A percentile compares a stretch with the other conserved stretches of the same genome.
Conservation (phyloP, 2,797 vertebrate genomes). For the Mormyrops boulengeri region DNA sequence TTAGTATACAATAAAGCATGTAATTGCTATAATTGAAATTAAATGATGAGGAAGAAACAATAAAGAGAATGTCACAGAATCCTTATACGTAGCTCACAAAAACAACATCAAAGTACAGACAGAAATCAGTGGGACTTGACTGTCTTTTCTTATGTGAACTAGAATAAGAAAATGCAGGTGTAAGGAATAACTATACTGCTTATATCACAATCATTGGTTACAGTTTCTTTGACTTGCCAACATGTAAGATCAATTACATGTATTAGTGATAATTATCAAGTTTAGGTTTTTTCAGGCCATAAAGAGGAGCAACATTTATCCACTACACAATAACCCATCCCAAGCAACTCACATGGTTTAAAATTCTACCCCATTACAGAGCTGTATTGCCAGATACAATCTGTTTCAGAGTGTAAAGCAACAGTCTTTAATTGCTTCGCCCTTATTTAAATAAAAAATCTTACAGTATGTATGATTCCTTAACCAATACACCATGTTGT, state of each 20-base stretch:
- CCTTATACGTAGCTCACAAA: neutral
- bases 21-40: neutral
- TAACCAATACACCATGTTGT: neutral
- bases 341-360: too few relatives aligned
- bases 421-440: neutral
- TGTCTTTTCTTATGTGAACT: neutral
- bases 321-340: neutral
- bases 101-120: neutral
- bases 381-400: neutral
- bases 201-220: neutral
- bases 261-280: neutral
- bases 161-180: neutral
- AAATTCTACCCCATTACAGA: neutral
- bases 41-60: neutral
- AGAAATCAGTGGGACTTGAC: neutral
- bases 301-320: neutral
- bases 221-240: neutral
- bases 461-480: neutral
- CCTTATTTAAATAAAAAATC: neutral
- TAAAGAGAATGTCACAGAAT: neutral
- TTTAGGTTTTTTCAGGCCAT: neutral
- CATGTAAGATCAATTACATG: neutral
- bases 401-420: neutral
- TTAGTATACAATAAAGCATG: neutral
- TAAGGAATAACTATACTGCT: neutral